phyloP scores from a whole-genome alignment of 2,797 vertebrate genomes.

The Myotis vivesi region DNA sequence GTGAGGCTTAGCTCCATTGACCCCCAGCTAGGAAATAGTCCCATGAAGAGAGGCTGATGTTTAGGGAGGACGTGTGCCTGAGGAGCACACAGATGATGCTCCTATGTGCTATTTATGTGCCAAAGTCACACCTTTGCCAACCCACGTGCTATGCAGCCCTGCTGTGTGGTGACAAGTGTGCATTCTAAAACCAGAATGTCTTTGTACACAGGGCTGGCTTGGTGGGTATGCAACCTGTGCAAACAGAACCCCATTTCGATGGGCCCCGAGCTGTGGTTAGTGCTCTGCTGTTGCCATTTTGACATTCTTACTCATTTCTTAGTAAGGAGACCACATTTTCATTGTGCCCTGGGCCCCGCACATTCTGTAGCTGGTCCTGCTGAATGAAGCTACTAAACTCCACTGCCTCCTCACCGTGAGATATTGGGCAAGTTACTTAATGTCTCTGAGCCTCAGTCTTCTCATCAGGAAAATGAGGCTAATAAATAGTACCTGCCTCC shows the following conservation, averaged over 20 bases:
- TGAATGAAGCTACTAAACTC: neutral
- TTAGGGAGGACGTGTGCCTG: neutral
- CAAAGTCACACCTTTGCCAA: neutral
- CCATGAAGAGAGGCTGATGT: neutral
- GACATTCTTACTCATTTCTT: neutral
- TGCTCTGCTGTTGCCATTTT: neutral
- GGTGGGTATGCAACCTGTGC: neutral
- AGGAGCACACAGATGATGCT: neutral
- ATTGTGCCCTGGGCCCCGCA: neutral
- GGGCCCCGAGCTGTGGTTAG: neutral
- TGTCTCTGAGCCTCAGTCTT: neutral
- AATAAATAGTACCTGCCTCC: neutral
- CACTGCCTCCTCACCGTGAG: neutral
- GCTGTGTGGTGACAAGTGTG: neutral
- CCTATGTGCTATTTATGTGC: neutral
- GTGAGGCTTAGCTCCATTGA: neutral
- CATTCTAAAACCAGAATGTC: neutral
- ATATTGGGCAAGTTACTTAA: neutral
- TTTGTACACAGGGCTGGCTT: neutral
- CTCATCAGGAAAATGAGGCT: neutral
- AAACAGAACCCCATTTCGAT: neutral
- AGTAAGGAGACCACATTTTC: neutral
- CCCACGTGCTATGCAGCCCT: neutral
- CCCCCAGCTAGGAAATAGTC: neutral
- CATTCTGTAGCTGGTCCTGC: neutral